Conservation (phyloP, 1,140 invertebrate genomes). For the Lerema accius region DNA sequence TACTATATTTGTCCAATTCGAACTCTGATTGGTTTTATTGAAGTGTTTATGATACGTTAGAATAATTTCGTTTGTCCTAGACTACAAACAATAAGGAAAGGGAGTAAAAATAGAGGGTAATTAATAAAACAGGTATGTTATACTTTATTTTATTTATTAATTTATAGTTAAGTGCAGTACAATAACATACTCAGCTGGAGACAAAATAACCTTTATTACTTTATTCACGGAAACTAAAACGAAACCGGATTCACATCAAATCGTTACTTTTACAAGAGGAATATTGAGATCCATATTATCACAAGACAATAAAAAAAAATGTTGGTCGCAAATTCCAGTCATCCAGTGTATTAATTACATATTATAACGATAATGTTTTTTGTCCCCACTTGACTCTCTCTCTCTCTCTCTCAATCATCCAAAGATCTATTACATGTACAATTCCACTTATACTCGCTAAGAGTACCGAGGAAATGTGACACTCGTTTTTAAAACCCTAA, state of each 20-base stretch:
- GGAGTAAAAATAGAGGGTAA: not conserved
- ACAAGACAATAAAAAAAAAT: slow-evolving; percentile 52
- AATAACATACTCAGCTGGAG: slow-evolving; percentile 67
- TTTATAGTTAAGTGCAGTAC: slow-evolving; percentile 72
- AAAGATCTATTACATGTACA: slow-evolving; percentile 31
- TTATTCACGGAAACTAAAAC: slow-evolving; percentile 28
- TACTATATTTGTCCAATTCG: too few relatives aligned
- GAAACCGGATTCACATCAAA: slow-evolving; percentile 31
- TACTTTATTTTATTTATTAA: slow-evolving; percentile 63
- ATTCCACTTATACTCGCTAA: slow-evolving; percentile 22
- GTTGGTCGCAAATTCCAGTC: slow-evolving; percentile 54
- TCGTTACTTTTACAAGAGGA: slow-evolving; percentile 42
- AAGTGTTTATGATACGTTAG: too few relatives aligned
- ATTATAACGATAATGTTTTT: slow-evolving; percentile 25
- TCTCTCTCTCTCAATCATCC: slow-evolving; percentile 21
- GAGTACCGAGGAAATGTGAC: not conserved
- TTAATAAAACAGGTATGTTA: not conserved
- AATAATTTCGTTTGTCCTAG: too few relatives aligned
- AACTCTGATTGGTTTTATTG: too few relatives aligned
- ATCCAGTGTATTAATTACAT: slow-evolving; percentile 18
- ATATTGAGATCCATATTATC: slow-evolving; percentile 74
- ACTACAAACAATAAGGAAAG: too few relatives aligned
- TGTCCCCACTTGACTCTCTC: slow-evolving; percentile 32
- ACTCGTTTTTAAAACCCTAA: not conserved
- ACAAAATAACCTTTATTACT: slow-evolving; percentile 56